A percentile compares a stretch with the other conserved stretches of the same genome.
Conservation (phyloP, 2,888 invertebrate genomes). For the Leptopterna dolabrata region DNA sequence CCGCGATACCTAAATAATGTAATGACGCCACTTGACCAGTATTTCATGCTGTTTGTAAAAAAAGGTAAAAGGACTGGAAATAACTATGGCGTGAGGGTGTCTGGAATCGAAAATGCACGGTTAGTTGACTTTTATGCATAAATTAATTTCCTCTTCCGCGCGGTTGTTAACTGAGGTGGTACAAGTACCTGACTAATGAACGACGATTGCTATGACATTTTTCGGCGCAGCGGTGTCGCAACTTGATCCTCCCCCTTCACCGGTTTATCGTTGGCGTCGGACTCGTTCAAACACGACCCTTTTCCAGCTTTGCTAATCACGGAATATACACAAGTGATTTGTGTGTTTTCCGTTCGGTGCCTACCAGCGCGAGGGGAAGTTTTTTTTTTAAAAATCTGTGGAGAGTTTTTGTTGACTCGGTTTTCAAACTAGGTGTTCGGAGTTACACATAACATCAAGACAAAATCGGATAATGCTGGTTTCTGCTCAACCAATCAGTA, state of each 20-base stretch:
- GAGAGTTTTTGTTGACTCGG: not conserved
- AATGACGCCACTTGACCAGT: constrained; percentile 4
- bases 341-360: not conserved
- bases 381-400: not conserved
- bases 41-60: not conserved
- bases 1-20: not conserved
- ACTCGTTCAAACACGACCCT: not conserved
- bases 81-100: not conserved
- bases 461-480: too few species aligned
- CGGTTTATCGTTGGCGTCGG: not conserved
- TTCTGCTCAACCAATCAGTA: too few species aligned
- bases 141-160: not conserved
- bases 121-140: not conserved
- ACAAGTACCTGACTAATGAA: constrained; percentile 11
- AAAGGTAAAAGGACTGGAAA: not conserved
- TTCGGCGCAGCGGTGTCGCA: not conserved
- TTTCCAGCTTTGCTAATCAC: not conserved
- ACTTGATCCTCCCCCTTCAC: not conserved
- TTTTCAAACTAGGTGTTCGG: too few species aligned
- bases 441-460: too few species aligned
- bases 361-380: not conserved
- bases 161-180: not conserved
- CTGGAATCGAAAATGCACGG: not conserved
- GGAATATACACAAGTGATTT: not conserved
- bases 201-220: not conserved